Conservation (phyloP, 2,888 invertebrate genomes). For the Pseudococcus jackbeardsleyi region DNA sequence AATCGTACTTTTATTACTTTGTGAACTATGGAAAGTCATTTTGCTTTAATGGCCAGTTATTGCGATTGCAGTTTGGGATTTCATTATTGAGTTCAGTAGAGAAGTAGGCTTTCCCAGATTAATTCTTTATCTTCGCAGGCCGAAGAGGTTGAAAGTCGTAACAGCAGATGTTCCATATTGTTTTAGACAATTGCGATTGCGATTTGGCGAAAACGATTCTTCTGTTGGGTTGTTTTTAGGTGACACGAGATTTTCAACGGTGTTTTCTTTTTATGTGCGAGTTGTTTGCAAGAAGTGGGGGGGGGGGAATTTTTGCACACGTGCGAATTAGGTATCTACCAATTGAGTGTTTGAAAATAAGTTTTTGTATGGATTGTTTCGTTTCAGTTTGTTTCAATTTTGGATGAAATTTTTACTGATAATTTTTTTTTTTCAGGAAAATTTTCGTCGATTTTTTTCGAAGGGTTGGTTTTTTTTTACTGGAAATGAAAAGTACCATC, state of each 20-base stretch:
- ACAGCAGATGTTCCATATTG: constrained; percentile 17
- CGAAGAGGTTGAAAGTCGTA: not conserved
- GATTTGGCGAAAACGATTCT: constrained; percentile 2
- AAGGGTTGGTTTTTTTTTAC: too few relatives aligned
- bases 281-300: not conserved
- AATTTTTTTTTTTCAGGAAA: too few relatives aligned
- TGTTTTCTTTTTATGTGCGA: not conserved
- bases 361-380: not conserved
- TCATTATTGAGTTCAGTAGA: constrained; percentile 14
- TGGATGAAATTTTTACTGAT: too few relatives aligned
- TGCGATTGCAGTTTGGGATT: constrained; percentile 16
- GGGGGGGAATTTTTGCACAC: not conserved
- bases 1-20: constrained; percentile 40
- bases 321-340: not conserved
- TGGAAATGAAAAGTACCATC: too few relatives aligned
- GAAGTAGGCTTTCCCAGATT: not conserved
- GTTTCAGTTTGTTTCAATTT: not conserved
- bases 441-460: too few relatives aligned
- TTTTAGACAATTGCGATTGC: constrained; percentile 18
- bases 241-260: not conserved
- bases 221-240: not conserved
- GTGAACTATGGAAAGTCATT: constrained; percentile 25
- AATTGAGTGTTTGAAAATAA: not conserved
- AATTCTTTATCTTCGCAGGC: not conserved
- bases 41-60: constrained; percentile 27